Evolutionary conservation across 2,113 vertebrate species (phyloP).

Genomic region (Ahaetulla prasina): DNA sequence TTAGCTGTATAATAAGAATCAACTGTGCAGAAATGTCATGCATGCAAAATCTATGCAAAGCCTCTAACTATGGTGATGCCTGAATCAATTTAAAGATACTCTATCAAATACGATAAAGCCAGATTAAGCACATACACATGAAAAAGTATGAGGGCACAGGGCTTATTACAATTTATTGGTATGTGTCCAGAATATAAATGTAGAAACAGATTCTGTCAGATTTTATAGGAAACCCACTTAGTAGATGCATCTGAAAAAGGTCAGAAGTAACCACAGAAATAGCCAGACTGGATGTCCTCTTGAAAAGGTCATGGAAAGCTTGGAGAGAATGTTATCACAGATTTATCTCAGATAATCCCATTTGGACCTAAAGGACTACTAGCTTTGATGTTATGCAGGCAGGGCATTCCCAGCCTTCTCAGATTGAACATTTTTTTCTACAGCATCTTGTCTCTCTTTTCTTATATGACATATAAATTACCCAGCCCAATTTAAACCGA

Average conservation of each 20-base stretch:
- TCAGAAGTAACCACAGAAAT: conserved; percentile 19
- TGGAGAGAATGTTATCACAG: neutral
- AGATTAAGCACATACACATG: conserved; percentile 69
- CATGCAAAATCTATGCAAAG: conserved; percentile 69
- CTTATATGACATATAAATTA: neutral
- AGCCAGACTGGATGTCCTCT: neutral
- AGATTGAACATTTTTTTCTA: neutral
- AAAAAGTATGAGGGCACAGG: conserved; percentile 51
- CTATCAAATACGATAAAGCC: conserved; percentile 68
- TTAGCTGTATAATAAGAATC: conserved; percentile 62
- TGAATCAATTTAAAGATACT: conserved; percentile 65
- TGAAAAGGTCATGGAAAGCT: conserved; percentile 21
- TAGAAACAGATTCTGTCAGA: conserved; percentile 36
- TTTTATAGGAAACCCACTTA: conserved; percentile 39
- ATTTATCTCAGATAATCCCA: neutral
- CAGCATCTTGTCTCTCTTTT: neutral
- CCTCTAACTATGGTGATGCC: conserved; percentile 54
- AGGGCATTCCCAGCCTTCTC: neutral
- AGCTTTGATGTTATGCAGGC: neutral
- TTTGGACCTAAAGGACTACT: neutral
- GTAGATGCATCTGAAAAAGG: neutral
- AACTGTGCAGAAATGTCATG: conserved; percentile 70
- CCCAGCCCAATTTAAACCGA: neutral
- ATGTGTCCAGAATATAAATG: conserved; percentile 61
- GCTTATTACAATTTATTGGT: conserved; percentile 49